Evolutionary conservation across 2,888 invertebrate genomes (phyloP), one percentile per base, ranked within the genome.

Genomic region (Eupsilia transversa): DNA sequence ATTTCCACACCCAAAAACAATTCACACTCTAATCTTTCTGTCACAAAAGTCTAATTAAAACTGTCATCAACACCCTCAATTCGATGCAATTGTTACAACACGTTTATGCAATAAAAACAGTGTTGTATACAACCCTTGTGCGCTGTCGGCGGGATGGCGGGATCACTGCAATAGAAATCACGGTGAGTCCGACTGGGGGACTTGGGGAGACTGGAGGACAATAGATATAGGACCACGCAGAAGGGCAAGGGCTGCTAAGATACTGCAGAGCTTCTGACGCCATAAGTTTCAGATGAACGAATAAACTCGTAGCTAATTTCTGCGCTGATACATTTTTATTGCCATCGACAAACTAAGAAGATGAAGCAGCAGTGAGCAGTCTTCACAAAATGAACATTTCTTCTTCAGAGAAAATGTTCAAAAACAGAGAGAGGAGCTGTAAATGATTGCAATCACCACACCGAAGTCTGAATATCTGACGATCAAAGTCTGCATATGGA

Each of bases 21-120:
- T 82, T 77, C 5, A 67, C 67, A 23, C 38, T 77, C 17, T 57
- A 67, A 80, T 74, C 65, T 69, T 27, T 20, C 20, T 1, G 67
- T 85, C 43, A 77, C 85, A 82, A 85, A 85, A 60, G 65, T 72
- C 73, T 86, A 86, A 86, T 86, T 86, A 86, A 83, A 86, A 87
- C 49, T 68, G 84, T 78, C 66, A 87, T 69, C 61, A 74, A 77
- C 77, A 80, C 88, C 84, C 86, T 72, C 78, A 64, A 84, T 87
- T 77, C 76, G 73, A 46, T 84, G 84, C 86, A 87, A 86, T 82
- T 86, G 86, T 87, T 75, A 80, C 77, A 82, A 82, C 86, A 78
- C 86, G 88, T 84, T 86, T 79, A 86, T 77, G 80, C 85, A 86
- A 87, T 87, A 88, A 87, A 87, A 89, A 85, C 84, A 83, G 77